Evolutionary conservation across 2,888 invertebrate species (phyloP), one percentile per base, ranked within the genome.

Genomic region (Euzetes globulus): DNA sequence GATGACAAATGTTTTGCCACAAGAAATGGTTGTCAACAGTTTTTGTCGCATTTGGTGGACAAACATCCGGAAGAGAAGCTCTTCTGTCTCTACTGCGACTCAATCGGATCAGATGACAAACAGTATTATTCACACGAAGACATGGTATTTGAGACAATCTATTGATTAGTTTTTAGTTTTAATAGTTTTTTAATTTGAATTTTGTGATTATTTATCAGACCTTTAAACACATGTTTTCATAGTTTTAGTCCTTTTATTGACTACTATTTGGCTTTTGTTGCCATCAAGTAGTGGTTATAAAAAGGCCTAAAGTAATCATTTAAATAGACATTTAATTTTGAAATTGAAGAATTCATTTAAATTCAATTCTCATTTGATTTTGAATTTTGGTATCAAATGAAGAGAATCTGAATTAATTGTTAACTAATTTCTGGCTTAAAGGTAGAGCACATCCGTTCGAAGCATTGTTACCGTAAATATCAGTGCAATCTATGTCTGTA

Each of bases 401-500:
- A 2, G 17, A 27, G 33, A 63, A 2, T 33, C 15, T 29, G 41
- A 33, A 33, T 33, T 63, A 33, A 63, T 63, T 17, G 17, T 17
- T n/a, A 55, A 22, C 33, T 25, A 25, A 11, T 25, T 29, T 63
- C 17, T 68, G 68, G 22, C 25, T 5, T 22, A 68, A n/a, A 68
- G 68, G 41, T 68, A 52, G 70, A 70, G 47, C 74, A 74, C 52
- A 70, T 70, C 33, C 25, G 50, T 1, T 45, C 25, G 22, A 15
- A 50, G 29, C 74, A 74, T 41, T 22, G 17, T 1, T 70, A 52
- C 27, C 65, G 74, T n/a, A 33, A 41, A 47, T 74, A 47, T 47
- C 74, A 74, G 41, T 74, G 74, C 50, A 74, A 74, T 55, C 50
- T 70, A 1, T 74, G 74, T 41, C 33, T 70, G n/a, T 74, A 74